Percentiles rank a stretch among this genome's conserved stretches.
Evolutionary conservation across 53 echinoderm and acorn worm genomes (phyloP).

Genomic region (Arbacia lixula): DNA sequence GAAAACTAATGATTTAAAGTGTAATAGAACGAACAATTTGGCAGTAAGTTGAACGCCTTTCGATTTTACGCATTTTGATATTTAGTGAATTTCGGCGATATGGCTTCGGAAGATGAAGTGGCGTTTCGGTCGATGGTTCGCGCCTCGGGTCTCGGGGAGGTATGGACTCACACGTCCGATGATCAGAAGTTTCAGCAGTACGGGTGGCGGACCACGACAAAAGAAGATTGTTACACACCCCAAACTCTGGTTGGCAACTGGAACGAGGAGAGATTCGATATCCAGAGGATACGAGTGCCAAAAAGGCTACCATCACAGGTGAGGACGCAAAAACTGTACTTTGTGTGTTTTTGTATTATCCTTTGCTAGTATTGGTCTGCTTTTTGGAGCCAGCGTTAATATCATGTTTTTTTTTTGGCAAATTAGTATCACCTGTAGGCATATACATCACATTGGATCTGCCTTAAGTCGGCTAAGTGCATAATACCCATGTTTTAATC

Average conservation of each 20-base stretch:
- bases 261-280: conserved; percentile 95
- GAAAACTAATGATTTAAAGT: too few species aligned
- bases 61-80: not conserved
- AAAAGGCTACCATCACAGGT: conserved; percentile 95
- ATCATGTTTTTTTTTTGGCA: too few species aligned
- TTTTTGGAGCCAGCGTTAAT: too few species aligned
- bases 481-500: too few species aligned
- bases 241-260: conserved; percentile 91
- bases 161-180: conserved; percentile 93
- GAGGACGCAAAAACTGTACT: not conserved
- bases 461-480: too few species aligned
- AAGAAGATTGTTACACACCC: conserved; percentile 94
- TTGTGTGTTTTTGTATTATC: too few species aligned
- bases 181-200: conserved; percentile 89
- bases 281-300: conserved; percentile 84
- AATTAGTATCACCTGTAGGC: too few species aligned
- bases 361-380: too few species aligned
- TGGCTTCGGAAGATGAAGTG: conserved; percentile 71
- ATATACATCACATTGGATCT: too few species aligned
- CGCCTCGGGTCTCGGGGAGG: conserved; percentile 92
- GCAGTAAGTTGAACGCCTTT: too few species aligned
- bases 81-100: not conserved
- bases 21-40: too few species aligned
- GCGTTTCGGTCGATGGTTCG: conserved; percentile 94
- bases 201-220: conserved; percentile 93